Evolutionary conservation across 2,888 invertebrate species (phyloP).

Genomic region (Ischnus inquisitorius): DNA sequence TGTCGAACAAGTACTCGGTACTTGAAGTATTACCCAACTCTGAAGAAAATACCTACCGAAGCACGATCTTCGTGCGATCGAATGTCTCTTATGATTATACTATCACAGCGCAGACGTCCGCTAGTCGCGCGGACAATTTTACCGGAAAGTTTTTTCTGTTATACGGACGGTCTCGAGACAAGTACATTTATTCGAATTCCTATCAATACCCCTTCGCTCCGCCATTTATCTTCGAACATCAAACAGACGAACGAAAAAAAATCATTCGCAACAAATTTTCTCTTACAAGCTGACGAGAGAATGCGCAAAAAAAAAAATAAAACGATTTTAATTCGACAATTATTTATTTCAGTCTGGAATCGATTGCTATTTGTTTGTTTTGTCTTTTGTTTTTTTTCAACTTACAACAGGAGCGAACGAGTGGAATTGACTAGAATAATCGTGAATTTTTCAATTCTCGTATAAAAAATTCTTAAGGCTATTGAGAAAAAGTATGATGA

Average conservation of each 20-base stretch:
- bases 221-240: neutral
- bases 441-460: constrained; percentile 24
- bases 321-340: constrained; percentile 17
- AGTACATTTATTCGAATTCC: constrained; percentile 48
- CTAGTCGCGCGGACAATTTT: constrained; percentile 30
- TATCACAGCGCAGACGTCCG: constrained; percentile 61
- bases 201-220: constrained; percentile 41
- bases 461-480: constrained; percentile 59
- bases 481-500: constrained; percentile 39
- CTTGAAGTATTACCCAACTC: no score
- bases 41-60: constrained; percentile 62
- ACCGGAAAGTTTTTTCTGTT: neutral
- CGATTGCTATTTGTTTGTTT: neutral
- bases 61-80: constrained; percentile 63
- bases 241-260: neutral
- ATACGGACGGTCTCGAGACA: constrained; percentile 27
- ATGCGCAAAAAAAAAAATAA: constrained; percentile 4
- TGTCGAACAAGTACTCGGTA: no score
- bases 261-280: neutral
- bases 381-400: neutral
- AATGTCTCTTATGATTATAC: constrained; percentile 66
- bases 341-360: neutral
- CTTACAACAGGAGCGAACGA: constrained; percentile 28
- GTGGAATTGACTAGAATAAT: constrained; percentile 52
- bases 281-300: neutral